These are phyloP conservation scores for Odobenus rosmarus DNA, from an alignment of 2,113 vertebrate species.

Conservation along the genomic window DNA sequence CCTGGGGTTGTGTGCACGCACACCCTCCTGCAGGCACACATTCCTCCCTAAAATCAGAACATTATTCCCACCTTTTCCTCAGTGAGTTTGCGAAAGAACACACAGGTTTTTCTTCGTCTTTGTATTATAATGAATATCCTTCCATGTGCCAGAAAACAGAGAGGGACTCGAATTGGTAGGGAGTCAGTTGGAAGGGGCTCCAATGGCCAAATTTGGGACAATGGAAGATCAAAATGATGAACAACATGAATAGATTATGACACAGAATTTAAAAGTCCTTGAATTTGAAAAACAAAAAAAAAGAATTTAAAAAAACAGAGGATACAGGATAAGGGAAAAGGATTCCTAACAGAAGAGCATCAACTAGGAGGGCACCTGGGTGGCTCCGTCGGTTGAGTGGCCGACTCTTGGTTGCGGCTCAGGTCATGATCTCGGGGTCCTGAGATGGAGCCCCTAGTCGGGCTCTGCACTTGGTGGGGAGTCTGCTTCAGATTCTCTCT, in stretches of 20 bases:
- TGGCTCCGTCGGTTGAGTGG: neutral
- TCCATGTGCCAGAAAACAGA: neutral
- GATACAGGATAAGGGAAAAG: neutral
- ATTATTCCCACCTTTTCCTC: neutral
- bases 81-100: neutral
- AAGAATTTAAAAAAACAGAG: neutral
- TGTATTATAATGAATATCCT: neutral
- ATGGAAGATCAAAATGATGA: neutral
- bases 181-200: neutral
- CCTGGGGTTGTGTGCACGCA: neutral
- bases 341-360: neutral
- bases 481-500: neutral
- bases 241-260: neutral
- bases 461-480: neutral
- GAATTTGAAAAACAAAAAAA: neutral
- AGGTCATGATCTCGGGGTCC: neutral
- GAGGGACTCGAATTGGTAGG: neutral
- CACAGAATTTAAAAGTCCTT: neutral
- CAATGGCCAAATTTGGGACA: neutral
- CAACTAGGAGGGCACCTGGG: neutral
- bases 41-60: neutral
- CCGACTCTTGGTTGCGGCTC: neutral
- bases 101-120: neutral
- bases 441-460: neutral
- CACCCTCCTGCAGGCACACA: neutral